Base-by-base conservation (phyloP, 2,888 invertebrate species). In the Tetranychus piercei region DNA sequence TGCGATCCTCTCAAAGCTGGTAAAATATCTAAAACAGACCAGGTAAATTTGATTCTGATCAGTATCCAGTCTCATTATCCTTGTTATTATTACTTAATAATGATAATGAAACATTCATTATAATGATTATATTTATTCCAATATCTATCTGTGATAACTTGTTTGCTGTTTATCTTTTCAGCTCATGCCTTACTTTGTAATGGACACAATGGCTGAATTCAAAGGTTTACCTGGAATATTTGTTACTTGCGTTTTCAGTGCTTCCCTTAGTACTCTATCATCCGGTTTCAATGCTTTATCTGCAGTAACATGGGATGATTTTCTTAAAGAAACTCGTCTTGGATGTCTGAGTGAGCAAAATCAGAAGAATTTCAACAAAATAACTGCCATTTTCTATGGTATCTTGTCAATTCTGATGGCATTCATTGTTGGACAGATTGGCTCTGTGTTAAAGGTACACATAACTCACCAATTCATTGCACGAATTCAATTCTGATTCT, bases 161-260 rank as follows among this genome's bases (percentile, higher is more conserved):
- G 55, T 55, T 15, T 55, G 34, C 55, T 55, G 9, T 55, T 55
- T 55, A 9, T 55, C 55, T 15, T 55, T 55, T 9, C 55, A 77
- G 71, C 72, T 78, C 71, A 77, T 78, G 77, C 92, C 94, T 0
- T 91, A 90, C 81, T 95, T 91, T 82, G 91, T 94, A 1, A 90
- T 92, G 83, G 92, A 94, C 81, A 89, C 90, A 22, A 70, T 77
- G 80, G 85, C 86, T 1, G 88, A 88, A 80, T 82, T 92, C 69
- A 92, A 91, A 0, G 94, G 94, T 1, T 87, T 94, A 81, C 85
- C 94, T 74, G 94, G 95, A 6, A 84, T 95, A 76, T 94, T 94
- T 80, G 88, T 94, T 85, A 93, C 92, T 5, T 91, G 91, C 76
- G 84, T 95, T 15, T 94, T 94, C 83, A 94, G 94, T 83, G 92